phyloP scores from a whole-genome alignment of 2,797 vertebrate genomes.

The Forpus xanthops region DNA sequence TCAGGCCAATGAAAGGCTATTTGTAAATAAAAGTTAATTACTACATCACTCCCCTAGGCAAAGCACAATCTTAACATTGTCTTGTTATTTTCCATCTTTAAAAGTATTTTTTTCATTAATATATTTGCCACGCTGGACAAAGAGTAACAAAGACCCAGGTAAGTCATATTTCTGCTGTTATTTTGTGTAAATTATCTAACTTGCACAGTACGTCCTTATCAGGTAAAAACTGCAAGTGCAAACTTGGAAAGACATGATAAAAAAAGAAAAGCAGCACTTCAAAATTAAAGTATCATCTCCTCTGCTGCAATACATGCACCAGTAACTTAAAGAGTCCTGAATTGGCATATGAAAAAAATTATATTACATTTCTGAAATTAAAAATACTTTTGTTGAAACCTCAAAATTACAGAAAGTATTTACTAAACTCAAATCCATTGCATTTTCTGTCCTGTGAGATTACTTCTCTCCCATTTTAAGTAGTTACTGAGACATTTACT shows the following conservation, averaged over 20 bases:
- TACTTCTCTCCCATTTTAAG: not conserved
- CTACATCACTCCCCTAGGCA: not conserved
- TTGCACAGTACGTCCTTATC: slow-evolving; percentile 12
- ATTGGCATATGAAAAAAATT: not conserved
- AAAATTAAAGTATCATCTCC: slow-evolving; percentile 12
- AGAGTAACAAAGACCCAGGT: slow-evolving; percentile 19
- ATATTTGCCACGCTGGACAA: not conserved
- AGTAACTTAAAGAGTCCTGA: slow-evolving; percentile 19
- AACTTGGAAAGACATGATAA: not conserved
- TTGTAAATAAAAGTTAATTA: not conserved
- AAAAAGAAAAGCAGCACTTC: slow-evolving; percentile 6
- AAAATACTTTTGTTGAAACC: slow-evolving; percentile 5
- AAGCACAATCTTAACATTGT: not conserved
- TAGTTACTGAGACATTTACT: not conserved
- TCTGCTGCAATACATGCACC: not conserved
- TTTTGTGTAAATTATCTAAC: not conserved
- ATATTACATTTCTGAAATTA: slow-evolving; percentile 11
- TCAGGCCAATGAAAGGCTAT: not conserved
- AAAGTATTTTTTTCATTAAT: not conserved
- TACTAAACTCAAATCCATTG: not conserved
- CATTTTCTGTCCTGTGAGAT: not conserved
- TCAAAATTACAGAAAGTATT: not conserved
- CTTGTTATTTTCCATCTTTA: not conserved
- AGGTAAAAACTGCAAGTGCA: slow-evolving; percentile 29
- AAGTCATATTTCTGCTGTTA: slow-evolving; percentile 27